Percentiles rank a stretch among this genome's conserved stretches.
Evolutionary conservation across 2,113 vertebrate genomes (phyloP).

Genomic region (Nycticryphes semicollaris): DNA sequence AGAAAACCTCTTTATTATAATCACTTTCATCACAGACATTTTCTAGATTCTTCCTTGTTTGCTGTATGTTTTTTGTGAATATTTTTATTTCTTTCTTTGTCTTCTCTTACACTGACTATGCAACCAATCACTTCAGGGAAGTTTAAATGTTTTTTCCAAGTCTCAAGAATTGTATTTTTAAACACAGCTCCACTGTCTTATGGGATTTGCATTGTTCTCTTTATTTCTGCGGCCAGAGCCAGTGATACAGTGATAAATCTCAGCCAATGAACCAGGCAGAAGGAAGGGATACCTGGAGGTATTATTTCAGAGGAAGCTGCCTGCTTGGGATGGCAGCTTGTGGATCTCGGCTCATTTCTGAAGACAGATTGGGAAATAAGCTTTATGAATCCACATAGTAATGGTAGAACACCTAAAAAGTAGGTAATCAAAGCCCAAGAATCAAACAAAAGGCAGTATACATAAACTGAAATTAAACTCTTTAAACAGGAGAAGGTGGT

Average conservation of each 20-base stretch:
- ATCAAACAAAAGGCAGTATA: neutral
- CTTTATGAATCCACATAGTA: neutral
- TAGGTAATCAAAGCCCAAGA: neutral
- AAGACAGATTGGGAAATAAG: neutral
- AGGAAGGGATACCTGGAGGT: neutral
- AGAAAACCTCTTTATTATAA: neutral
- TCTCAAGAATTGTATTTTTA: neutral
- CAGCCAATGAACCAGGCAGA: neutral
- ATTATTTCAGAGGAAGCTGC: neutral
- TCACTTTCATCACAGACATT: neutral
- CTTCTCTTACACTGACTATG: neutral
- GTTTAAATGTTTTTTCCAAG: neutral
- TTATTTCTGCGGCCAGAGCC: neutral
- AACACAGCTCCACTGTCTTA: neutral
- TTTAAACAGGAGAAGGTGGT: neutral
- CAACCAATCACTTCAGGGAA: neutral
- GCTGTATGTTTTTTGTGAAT: neutral
- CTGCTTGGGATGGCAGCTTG: neutral
- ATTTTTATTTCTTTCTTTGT: neutral
- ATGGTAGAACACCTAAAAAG: neutral
- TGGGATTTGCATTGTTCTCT: neutral
- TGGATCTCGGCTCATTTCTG: neutral
- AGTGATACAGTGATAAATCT: neutral
- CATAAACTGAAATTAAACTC: neutral
- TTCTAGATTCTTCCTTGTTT: neutral